Percentiles rank a stretch among this genome's conserved stretches.
phyloP scores from a whole-genome alignment of 92 coral and sea anemone species.

The Siderastrea siderea region DNA sequence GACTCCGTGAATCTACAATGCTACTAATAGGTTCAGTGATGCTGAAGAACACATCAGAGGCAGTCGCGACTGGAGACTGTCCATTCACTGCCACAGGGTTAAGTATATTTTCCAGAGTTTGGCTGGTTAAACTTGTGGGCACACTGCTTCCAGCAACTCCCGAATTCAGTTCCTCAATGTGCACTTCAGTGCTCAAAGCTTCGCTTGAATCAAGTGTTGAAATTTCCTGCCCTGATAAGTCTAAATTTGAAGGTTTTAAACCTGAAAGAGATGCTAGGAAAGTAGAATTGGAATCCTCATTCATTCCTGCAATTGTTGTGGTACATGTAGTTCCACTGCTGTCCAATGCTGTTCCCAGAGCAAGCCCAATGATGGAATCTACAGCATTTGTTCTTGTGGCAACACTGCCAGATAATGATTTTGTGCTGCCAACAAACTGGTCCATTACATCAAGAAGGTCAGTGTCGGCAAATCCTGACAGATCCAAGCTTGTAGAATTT shows the following conservation, averaged over 20 bases:
- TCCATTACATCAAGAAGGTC: slow-evolving; percentile 51
- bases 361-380: slow-evolving; percentile 78
- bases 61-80: slow-evolving; percentile 11
- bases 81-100: slow-evolving; percentile 1
- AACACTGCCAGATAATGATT: slow-evolving; percentile 14
- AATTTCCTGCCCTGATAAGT: slow-evolving; percentile 15
- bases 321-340: background rate
- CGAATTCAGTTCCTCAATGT: slow-evolving; percentile 77
- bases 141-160: slow-evolving; percentile 73
- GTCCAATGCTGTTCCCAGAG: slow-evolving; percentile 69
- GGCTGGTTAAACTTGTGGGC: slow-evolving; percentile 55
- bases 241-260: slow-evolving; percentile 35
- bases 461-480: slow-evolving; percentile 30
- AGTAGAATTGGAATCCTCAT: slow-evolving; percentile 79
- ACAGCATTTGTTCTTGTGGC: slow-evolving; percentile 26
- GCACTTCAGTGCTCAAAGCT: slow-evolving; percentile 42
- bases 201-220: slow-evolving; percentile 26
- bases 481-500: slow-evolving; percentile 1
- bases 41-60: slow-evolving; percentile 35
- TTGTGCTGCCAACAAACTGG: slow-evolving; percentile 21
- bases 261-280: slow-evolving; percentile 69
- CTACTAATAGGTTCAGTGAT: slow-evolving; percentile 26
- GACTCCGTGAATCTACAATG: slow-evolving; percentile 47
- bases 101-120: slow-evolving; percentile 60
- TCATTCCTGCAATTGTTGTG: slow-evolving; percentile 65